A percentile compares a stretch with the other conserved stretches of the same genome.
Evolutionary conservation across 2,888 invertebrate species (phyloP).

Genomic region (Eupsilia transversa): DNA sequence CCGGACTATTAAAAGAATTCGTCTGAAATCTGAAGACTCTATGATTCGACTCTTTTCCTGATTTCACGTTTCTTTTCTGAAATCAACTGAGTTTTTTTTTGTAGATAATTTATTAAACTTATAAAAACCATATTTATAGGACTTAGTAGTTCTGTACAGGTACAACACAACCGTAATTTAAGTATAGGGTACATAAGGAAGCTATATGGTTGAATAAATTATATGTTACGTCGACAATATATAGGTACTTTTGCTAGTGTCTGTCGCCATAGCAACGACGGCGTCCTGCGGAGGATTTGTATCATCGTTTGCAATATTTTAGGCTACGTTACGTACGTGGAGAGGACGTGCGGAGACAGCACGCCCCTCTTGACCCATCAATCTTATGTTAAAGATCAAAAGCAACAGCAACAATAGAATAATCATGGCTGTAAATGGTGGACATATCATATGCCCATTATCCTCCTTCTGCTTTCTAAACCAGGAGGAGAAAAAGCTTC

Average conservation of each 20-base stretch:
- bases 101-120: background rate
- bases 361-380: background rate
- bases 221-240: background rate
- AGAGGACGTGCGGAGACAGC: background rate
- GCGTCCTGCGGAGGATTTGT: background rate
- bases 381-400: slow-evolving; percentile 8
- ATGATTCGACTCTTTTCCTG: background rate
- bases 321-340: too few relatives aligned
- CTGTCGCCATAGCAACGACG: too few relatives aligned
- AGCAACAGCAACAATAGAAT: slow-evolving; percentile 6
- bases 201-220: background rate
- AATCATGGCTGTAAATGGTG: background rate
- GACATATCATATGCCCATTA: background rate
- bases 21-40: background rate
- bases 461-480: background rate
- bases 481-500: background rate
- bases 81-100: background rate
- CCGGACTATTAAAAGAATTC: background rate
- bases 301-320: background rate
- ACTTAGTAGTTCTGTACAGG: too few relatives aligned
- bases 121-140: too few relatives aligned
- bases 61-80: slow-evolving; percentile 3
- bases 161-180: background rate
- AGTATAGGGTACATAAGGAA: background rate
- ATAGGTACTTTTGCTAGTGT: background rate